A percentile compares a stretch with the other conserved stretches of the same genome.
Conservation (phyloP, 2,113 vertebrate species). For the Erythrolamprus reginae region DNA sequence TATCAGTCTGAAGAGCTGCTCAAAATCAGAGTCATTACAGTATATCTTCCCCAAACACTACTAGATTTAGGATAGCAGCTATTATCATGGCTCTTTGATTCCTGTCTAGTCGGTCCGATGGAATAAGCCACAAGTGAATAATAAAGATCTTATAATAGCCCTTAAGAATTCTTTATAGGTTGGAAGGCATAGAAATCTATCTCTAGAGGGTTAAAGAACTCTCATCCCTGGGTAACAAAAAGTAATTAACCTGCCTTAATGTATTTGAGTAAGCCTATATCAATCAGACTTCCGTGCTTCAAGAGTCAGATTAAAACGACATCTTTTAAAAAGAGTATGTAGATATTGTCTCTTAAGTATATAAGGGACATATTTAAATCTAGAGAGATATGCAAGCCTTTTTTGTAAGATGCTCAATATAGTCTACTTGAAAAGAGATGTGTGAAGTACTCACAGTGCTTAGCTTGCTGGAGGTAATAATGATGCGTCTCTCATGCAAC, state of each 20-base stretch:
- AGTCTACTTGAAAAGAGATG: slow-evolving; percentile 48
- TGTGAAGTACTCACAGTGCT: slow-evolving; percentile 93
- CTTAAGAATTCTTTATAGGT: slow-evolving; percentile 72
- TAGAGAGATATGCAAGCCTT: slow-evolving; percentile 48
- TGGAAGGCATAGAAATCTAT: slow-evolving; percentile 73
- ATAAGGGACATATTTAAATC: slow-evolving; percentile 55
- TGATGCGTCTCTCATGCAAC: slow-evolving; percentile 91
- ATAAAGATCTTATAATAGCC: slow-evolving; percentile 78
- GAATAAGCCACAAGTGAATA: slow-evolving; percentile 78
- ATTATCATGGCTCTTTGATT: slow-evolving; percentile 70
- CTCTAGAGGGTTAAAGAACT: slow-evolving; percentile 69
- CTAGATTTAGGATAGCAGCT: slow-evolving; percentile 68
- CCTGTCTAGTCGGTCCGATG: slow-evolving; percentile 71
- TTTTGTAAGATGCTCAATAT: slow-evolving; percentile 57
- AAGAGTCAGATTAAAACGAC: slow-evolving; percentile 66
- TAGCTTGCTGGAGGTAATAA: slow-evolving; percentile 96
- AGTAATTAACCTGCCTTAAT: slow-evolving; percentile 81
- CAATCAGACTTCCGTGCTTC: slow-evolving; percentile 73
- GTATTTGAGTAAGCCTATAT: slow-evolving; percentile 62
- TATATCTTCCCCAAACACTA: slow-evolving; percentile 55
- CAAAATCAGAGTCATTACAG: slow-evolving; percentile 66
- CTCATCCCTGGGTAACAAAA: slow-evolving; percentile 72
- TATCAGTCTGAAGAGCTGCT: slow-evolving; percentile 68
- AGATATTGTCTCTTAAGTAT: slow-evolving; percentile 64
- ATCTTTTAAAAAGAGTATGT: slow-evolving; percentile 54